Conservation (phyloP, 2,888 invertebrate species). For the Lithophane leautieri region DNA sequence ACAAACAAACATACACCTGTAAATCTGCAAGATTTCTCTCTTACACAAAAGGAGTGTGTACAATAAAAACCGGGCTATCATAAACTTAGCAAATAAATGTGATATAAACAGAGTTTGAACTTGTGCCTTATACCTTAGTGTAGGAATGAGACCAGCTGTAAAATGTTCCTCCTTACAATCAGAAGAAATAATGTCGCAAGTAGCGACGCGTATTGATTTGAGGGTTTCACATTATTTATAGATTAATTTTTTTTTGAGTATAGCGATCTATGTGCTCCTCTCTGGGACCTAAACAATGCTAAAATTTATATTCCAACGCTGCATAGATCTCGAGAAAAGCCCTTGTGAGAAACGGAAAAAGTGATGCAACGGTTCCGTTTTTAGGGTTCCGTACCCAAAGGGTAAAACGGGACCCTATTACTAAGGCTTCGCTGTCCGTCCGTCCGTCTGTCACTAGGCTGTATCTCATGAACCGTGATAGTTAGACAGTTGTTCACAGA, state of each 20-base stretch:
- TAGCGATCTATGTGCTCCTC: no score
- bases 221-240: neutral
- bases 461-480: no score
- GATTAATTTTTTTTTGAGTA: neutral
- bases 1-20: constrained; percentile 14
- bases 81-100: constrained; percentile 56
- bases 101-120: constrained; percentile 58
- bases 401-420: no score
- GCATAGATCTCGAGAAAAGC: neutral
- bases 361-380: neutral
- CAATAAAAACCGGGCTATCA: constrained; percentile 59
- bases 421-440: no score
- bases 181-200: neutral
- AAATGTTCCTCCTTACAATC: neutral
- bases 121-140: constrained; percentile 40
- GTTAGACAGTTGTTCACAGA: no score
- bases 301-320: neutral
- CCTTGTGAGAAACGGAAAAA: neutral
- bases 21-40: constrained; percentile 15
- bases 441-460: no score
- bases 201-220: neutral
- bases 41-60: constrained; percentile 34
- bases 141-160: constrained; percentile 33
- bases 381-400: no score
- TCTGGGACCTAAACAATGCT: neutral